Evolutionary conservation across 37 sponge, comb jelly and placozoan genomes (phyloP).

Genomic region (Haliclona indistincta): DNA sequence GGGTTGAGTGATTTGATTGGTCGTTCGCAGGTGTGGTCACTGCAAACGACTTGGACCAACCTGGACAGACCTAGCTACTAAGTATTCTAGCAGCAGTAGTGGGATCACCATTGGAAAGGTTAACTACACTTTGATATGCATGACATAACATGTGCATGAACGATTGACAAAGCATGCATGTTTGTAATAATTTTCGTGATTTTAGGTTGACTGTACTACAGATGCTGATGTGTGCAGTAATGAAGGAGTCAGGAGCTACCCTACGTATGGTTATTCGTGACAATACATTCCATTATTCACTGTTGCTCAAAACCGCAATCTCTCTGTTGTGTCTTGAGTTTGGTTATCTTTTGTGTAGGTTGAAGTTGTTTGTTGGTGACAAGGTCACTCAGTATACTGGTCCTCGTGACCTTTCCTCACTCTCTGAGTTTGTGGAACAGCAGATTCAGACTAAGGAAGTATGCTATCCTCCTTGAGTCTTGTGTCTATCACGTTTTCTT

Average conservation of each 20-base stretch:
- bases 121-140: neutral
- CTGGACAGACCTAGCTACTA: slow-evolving; percentile 37
- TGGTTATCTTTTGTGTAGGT: slow-evolving; percentile 12
- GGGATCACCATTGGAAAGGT: slow-evolving; percentile 45
- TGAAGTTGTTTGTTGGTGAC: slow-evolving; percentile 33
- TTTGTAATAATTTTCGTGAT: neutral
- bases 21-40: slow-evolving; percentile 54
- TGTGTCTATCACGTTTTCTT: neutral
- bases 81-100: neutral
- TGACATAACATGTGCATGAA: too few species aligned
- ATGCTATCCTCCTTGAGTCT: too few species aligned
- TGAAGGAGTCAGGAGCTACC: slow-evolving; percentile 46
- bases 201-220: slow-evolving; percentile 57
- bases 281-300: neutral
- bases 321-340: too few species aligned
- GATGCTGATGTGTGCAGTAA: slow-evolving; percentile 41
- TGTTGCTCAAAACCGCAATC: neutral
- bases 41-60: slow-evolving; percentile 54
- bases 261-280: slow-evolving; percentile 34
- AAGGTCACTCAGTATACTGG: slow-evolving; percentile 13
- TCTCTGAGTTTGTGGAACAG: slow-evolving; percentile 28
- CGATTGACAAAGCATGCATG: neutral
- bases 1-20: neutral
- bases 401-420: slow-evolving; percentile 31
- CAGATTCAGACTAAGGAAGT: slow-evolving; percentile 6